These are phyloP conservation scores for Strix uralensis DNA, from an alignment of 2,113 vertebrate genomes.

Conservation along the genomic window DNA sequence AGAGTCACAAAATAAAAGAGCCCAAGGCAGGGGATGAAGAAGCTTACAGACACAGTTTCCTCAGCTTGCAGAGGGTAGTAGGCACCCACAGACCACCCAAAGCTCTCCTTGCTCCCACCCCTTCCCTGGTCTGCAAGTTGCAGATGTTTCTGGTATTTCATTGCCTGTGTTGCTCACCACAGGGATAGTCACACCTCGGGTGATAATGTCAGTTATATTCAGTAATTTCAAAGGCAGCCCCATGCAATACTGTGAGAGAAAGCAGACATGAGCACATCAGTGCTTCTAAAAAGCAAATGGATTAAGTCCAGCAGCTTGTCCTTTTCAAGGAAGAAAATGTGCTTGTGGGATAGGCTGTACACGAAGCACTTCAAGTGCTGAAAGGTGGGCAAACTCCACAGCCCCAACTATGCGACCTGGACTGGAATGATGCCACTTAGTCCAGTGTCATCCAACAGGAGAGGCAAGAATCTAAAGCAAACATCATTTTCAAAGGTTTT, in stretches of 20 bases:
- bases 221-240: neutral
- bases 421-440: neutral
- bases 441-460: neutral
- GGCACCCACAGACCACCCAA: neutral
- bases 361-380: neutral
- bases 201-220: neutral
- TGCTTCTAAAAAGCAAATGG: neutral
- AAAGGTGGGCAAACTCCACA: neutral
- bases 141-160: neutral
- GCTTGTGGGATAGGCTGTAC: neutral
- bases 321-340: neutral
- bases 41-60: neutral
- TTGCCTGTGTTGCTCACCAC: neutral
- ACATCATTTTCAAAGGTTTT: neutral
- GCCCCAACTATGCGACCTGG: accelerated
- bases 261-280: neutral
- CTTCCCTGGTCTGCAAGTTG: neutral
- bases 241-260: neutral
- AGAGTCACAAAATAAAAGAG: neutral
- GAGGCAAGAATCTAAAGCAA: neutral
- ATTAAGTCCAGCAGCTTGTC: neutral
- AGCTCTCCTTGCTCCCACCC: neutral
- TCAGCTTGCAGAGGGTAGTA: neutral
- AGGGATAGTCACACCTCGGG: neutral
- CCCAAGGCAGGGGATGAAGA: neutral